Percentiles rank a stretch among this genome's conserved stretches.
Evolutionary conservation across 2,113 vertebrate genomes (phyloP).

Genomic region (Zosterops pallidus): DNA sequence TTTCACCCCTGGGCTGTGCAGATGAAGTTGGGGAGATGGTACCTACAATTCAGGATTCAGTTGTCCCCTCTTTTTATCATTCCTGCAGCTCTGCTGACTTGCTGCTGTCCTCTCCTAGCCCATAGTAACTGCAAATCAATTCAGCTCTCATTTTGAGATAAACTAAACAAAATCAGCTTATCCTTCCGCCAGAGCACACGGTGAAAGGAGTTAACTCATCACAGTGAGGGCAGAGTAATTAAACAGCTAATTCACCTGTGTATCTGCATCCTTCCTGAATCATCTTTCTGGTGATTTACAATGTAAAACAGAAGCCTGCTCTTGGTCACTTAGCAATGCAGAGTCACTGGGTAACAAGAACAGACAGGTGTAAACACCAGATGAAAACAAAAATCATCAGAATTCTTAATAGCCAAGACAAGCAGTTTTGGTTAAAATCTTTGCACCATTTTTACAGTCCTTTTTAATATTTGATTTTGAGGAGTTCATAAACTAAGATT

Average conservation of each 20-base stretch:
- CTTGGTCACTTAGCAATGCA: not conserved
- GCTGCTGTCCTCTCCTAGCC: not conserved
- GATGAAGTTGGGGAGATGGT: not conserved
- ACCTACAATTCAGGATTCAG: not conserved
- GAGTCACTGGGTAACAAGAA: not conserved
- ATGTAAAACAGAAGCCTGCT: not conserved
- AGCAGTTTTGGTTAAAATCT: not conserved
- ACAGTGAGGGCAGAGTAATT: not conserved
- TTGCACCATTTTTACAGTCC: not conserved
- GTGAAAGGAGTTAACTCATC: not conserved
- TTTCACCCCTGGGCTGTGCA: not conserved
- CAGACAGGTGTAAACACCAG: not conserved
- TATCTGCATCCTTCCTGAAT: not conserved
- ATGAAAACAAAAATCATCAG: not conserved
- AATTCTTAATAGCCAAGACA: not conserved
- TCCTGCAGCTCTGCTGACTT: not conserved
- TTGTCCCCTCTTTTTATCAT: not conserved
- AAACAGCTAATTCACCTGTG: not conserved
- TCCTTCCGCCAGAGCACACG: not conserved
- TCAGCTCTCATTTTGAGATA: not conserved
- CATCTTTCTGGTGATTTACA: not conserved
- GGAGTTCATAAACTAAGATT: not conserved
- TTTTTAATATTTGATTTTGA: not conserved
- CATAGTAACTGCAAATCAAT: not conserved
- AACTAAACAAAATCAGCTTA: not conserved